Base-by-base conservation (phyloP, 2,113 vertebrate genomes). In the Tenebrosternarchus preto region DNA sequence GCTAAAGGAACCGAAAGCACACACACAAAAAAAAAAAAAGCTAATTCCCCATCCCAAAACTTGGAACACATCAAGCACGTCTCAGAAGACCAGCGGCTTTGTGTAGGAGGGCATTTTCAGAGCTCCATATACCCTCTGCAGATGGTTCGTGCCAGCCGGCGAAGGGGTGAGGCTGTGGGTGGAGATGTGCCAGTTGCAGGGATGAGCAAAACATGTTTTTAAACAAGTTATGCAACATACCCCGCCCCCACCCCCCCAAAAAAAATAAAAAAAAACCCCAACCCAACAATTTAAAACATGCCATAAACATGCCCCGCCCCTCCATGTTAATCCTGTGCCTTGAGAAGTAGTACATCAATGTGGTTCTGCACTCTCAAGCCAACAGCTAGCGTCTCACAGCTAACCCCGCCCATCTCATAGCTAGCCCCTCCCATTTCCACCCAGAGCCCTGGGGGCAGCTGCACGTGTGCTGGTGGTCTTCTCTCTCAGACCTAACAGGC, bases 271-370 rank as follows among this genome's bases (percentile, higher is more conserved):
- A n/a, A n/a, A n/a, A n/a, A n/a, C n/a, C n/a, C n/a, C n/a, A n/a
- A n/a, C 24, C 20, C 33, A 36, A 46, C 8, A 78, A 16, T 25
- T 31, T n/a, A 46, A 20, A 70, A 50, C 55, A 57, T 17, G 50
- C 33, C 64, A 78, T 70, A 59, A 68, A 78, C 53, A 25, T 17
- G 36, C 11, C 77, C 31, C 17, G 29, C 9, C 57, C n/a, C n/a
- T 46, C 36, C 39, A 17, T 70, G 67, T 19, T 19, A 6, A 56
- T 9, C 1, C 76, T 17, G 24, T 20, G 76, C 1, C 36, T 4
- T n/a, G 25, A 17, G 22, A 61, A 19, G 24, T 17, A 25, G 17
- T 24, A 55, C 15, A 29, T 12, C 22, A 25, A 20, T 4, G 24
- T 25, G 57, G 50, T 6, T 36, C 33, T n/a, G n/a, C n/a, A n/a